phyloP scores from a whole-genome alignment of 1,140 invertebrate species.

The Drosophila rhopaloa region DNA sequence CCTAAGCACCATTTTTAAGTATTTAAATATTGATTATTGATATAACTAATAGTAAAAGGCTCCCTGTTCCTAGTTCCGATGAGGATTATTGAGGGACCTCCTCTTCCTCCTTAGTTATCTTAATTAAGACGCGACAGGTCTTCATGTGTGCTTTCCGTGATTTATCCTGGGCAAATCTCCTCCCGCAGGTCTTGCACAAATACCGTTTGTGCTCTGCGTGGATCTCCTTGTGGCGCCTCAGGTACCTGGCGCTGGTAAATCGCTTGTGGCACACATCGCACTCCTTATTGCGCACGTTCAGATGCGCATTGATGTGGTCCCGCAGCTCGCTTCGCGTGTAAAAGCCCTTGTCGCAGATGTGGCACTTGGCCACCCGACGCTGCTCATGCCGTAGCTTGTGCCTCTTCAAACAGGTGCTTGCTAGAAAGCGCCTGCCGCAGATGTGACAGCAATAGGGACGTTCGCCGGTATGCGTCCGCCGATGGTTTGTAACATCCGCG shows the following conservation, averaged over 20 bases:
- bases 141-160: slow-evolving; percentile 41
- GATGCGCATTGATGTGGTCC: slow-evolving; percentile 57
- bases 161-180: slow-evolving; percentile 48
- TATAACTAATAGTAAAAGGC: too few relatives aligned
- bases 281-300: slow-evolving; percentile 57
- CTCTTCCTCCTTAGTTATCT: not conserved
- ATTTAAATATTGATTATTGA: too few relatives aligned
- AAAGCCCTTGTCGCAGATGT: slow-evolving; percentile 56
- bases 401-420: slow-evolving; percentile 41
- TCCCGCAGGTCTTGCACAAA: slow-evolving; percentile 62
- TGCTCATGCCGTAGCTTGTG: slow-evolving; percentile 54
- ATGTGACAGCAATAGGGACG: slow-evolving; percentile 57
- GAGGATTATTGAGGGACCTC: not conserved
- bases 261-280: slow-evolving; percentile 60
- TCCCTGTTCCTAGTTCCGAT: not conserved
- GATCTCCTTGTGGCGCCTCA: slow-evolving; percentile 60
- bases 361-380: slow-evolving; percentile 45
- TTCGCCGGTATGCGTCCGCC: slow-evolving; percentile 54
- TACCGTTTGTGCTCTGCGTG: slow-evolving; percentile 49
- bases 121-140: too few relatives aligned
- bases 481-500: slow-evolving; percentile 47
- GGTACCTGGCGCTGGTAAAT: slow-evolving; percentile 53
- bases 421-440: slow-evolving; percentile 53
- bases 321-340: slow-evolving; percentile 32
- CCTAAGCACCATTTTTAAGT: too few relatives aligned